phyloP scores from a whole-genome alignment of 2,888 invertebrate genomes.

The Clusia tigrina region DNA sequence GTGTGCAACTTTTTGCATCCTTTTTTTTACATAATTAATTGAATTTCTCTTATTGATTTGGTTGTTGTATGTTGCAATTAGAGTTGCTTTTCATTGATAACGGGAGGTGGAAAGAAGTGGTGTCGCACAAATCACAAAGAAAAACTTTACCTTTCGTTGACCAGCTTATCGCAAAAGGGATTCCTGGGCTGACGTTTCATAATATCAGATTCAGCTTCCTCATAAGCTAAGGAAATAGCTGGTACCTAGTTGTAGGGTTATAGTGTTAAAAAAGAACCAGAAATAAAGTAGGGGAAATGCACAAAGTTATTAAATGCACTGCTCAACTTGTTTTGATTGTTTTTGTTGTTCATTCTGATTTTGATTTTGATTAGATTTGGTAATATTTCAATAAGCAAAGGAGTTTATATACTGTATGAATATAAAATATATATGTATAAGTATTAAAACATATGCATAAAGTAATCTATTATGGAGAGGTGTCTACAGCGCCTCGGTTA shows the following conservation, averaged over 20 bases:
- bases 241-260: constrained; percentile 75
- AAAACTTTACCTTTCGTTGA: constrained; percentile 91
- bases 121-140: constrained; percentile 49
- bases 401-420: neutral
- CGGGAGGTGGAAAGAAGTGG: neutral
- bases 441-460: no score
- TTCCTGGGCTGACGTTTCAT: constrained; percentile 98
- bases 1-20: constrained; percentile 13
- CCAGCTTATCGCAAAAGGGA: constrained; percentile 96
- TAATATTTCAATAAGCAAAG: neutral
- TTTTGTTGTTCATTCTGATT: constrained; percentile 19
- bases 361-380: neutral
- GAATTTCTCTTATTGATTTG: constrained; percentile 19
- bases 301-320: neutral
- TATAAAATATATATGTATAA: no score
- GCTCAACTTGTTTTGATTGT: constrained; percentile 8
- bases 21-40: constrained; percentile 21
- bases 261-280: constrained; percentile 6
- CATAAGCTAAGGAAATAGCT: constrained; percentile 98
- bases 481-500: no score
- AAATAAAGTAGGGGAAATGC: constrained; percentile 22
- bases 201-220: constrained; percentile 97
- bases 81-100: constrained; percentile 11
- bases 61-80: constrained; percentile 29
- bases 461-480: no score